A percentile compares a stretch with the other conserved stretches of the same genome.
phyloP scores from a whole-genome alignment of 2,888 invertebrate genomes.

The Microctonus aethiopoides region DNA sequence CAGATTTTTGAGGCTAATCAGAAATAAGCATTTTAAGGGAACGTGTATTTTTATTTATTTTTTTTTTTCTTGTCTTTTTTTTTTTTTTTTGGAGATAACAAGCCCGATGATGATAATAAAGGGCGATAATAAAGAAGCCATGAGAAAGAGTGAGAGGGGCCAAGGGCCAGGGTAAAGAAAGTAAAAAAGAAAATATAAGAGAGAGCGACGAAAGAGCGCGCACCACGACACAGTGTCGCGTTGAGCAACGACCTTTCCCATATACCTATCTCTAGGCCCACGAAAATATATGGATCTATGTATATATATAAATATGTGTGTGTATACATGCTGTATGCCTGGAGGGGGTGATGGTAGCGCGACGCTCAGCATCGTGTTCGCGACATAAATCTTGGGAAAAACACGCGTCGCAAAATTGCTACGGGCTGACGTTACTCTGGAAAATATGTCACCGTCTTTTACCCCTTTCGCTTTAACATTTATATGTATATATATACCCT shows the following conservation, averaged over 20 bases:
- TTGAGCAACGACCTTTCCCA: slow-evolving; percentile 5
- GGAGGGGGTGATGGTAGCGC: slow-evolving; percentile 14
- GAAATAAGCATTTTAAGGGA: background rate
- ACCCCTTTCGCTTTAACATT: slow-evolving; percentile 8
- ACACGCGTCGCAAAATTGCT: slow-evolving; percentile 61
- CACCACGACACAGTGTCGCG: background rate
- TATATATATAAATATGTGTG: background rate
- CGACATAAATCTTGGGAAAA: slow-evolving; percentile 58
- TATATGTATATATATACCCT: background rate
- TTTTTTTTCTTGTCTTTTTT: background rate
- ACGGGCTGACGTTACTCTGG: slow-evolving; percentile 46
- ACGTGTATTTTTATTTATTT: background rate
- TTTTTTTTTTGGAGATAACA: background rate
- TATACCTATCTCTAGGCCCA: slow-evolving; percentile 1
- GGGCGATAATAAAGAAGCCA: slow-evolving; percentile 39
- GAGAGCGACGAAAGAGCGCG: background rate
- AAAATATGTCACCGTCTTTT: slow-evolving; percentile 56
- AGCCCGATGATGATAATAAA: slow-evolving; percentile 29
- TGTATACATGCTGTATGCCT: slow-evolving; percentile 12
- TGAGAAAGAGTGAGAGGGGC: slow-evolving; percentile 32
- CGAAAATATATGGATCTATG: background rate
- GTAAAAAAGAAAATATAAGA: background rate
- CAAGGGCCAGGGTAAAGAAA: background rate
- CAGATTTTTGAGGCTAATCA: background rate
- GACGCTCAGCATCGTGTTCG: slow-evolving; percentile 38